A percentile compares a stretch with the other conserved stretches of the same genome.
These are phyloP conservation scores for Platygyra sinensis DNA, from an alignment of 64 coral and sea anemone genomes.

Conservation along the genomic window DNA sequence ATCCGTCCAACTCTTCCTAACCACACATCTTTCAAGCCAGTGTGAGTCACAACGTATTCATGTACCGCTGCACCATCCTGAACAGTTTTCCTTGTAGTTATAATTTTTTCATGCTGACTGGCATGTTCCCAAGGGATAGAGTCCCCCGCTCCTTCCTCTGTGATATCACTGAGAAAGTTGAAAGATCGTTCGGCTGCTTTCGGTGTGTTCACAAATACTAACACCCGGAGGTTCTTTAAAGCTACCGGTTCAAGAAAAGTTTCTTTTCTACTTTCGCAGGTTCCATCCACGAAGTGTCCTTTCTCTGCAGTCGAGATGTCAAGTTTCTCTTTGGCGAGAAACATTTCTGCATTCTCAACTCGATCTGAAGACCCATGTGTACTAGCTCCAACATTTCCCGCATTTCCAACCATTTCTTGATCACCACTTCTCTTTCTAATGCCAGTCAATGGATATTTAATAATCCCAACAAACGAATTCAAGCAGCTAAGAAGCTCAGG, in stretches of 20 bases:
- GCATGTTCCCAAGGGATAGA: conserved; percentile 1
- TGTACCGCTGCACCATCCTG: not conserved
- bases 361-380: not conserved
- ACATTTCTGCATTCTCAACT: not conserved
- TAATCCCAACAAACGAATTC: conserved; percentile 53
- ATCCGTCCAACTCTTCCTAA: conserved; percentile 55
- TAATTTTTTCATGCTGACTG: not conserved
- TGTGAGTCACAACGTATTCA: conserved; percentile 2
- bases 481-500: conserved; percentile 60
- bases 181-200: conserved; percentile 61
- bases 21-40: conserved; percentile 36
- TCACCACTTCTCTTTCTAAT: not conserved
- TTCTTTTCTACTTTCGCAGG: not conserved
- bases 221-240: conserved; percentile 54
- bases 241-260: not conserved
- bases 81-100: not conserved
- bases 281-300: not conserved
- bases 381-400: not conserved
- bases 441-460: not conserved
- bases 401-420: not conserved
- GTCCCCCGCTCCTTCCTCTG: not conserved
- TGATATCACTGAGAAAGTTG: conserved; percentile 58
- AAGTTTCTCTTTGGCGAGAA: not conserved
- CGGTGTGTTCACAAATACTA: conserved; percentile 85
- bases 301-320: not conserved